Evolutionary conservation across 2,113 vertebrate genomes (phyloP).

Genomic region (Sinocyclocheilus anophthalmus): DNA sequence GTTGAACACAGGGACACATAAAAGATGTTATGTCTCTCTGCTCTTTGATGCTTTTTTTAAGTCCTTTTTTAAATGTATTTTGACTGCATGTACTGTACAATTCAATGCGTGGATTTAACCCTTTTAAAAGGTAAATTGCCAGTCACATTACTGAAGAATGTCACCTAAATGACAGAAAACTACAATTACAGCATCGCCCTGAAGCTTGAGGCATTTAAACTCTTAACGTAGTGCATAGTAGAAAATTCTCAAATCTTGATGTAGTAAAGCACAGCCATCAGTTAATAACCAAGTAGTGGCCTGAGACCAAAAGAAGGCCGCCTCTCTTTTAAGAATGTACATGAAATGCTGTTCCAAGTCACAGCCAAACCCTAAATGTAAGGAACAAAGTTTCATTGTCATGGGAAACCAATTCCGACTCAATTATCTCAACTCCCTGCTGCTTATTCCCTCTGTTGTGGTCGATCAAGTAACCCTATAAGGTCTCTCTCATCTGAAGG

Average conservation of each 20-base stretch:
- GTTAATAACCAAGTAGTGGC: conserved; percentile 38
- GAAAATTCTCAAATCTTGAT: conserved; percentile 13
- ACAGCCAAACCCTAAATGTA: conserved; percentile 54
- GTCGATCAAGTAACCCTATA: conserved; percentile 55
- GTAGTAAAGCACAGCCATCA: conserved; percentile 5
- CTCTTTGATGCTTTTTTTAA: neutral
- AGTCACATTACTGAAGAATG: neutral
- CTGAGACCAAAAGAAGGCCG: conserved; percentile 41
- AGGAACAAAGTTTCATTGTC: conserved; percentile 61
- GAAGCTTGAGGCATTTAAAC: conserved; percentile 28
- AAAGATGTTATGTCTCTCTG: neutral
- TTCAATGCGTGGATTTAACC: neutral
- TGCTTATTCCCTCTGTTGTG: conserved; percentile 52
- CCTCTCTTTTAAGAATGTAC: conserved; percentile 47
- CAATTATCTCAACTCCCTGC: conserved; percentile 65
- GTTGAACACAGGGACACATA: conserved; percentile 23
- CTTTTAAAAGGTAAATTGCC: conserved; percentile 2
- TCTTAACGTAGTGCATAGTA: neutral
- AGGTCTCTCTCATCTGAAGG: conserved; percentile 55
- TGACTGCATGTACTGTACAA: too few species aligned
- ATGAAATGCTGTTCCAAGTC: conserved; percentile 46
- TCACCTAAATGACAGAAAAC: neutral
- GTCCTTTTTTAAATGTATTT: neutral
- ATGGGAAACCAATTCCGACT: conserved; percentile 58
- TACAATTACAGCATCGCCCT: neutral